Evolutionary conservation across 2,888 invertebrate genomes (phyloP).

Genomic region (Zhengitettix transpicula): DNA sequence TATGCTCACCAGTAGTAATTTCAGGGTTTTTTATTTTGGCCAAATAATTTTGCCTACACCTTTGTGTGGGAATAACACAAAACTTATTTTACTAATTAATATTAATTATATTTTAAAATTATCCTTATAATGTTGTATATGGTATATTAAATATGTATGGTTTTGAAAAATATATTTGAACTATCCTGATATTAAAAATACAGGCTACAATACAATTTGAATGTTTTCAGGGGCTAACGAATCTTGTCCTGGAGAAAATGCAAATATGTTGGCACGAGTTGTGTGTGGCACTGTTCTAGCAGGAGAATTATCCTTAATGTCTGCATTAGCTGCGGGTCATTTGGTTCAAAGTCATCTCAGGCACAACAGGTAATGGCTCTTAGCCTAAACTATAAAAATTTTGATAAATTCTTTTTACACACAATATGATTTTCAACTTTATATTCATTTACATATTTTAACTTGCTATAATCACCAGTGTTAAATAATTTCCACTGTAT

Average conservation of each 20-base stretch:
- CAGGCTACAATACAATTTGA: background rate
- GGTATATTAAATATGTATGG: background rate
- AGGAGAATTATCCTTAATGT: slow-evolving; percentile 94
- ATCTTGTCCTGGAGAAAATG: slow-evolving; percentile 65
- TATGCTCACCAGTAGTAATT: too few relatives aligned
- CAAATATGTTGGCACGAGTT: slow-evolving; percentile 70
- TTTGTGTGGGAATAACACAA: too few relatives aligned
- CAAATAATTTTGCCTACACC: too few relatives aligned
- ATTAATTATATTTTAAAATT: background rate
- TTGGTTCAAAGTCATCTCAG: slow-evolving; percentile 90
- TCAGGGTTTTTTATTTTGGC: too few relatives aligned
- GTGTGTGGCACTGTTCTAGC: slow-evolving; percentile 92
- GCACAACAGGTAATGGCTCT: slow-evolving; percentile 58
- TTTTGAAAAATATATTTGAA: background rate
- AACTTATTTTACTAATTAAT: too few relatives aligned
- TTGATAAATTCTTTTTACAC: too few relatives aligned
- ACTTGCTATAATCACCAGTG: too few relatives aligned
- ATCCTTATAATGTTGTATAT: background rate
- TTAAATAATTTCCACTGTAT: too few relatives aligned
- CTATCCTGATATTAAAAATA: background rate
- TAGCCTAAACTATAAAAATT: too few relatives aligned
- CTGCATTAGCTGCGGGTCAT: slow-evolving; percentile 88
- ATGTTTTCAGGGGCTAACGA: slow-evolving; percentile 16
- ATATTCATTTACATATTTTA: too few relatives aligned
- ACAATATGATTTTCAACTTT: too few relatives aligned